Conservation (phyloP, 1,140 invertebrate genomes). For the Archivesica marissinica region DNA sequence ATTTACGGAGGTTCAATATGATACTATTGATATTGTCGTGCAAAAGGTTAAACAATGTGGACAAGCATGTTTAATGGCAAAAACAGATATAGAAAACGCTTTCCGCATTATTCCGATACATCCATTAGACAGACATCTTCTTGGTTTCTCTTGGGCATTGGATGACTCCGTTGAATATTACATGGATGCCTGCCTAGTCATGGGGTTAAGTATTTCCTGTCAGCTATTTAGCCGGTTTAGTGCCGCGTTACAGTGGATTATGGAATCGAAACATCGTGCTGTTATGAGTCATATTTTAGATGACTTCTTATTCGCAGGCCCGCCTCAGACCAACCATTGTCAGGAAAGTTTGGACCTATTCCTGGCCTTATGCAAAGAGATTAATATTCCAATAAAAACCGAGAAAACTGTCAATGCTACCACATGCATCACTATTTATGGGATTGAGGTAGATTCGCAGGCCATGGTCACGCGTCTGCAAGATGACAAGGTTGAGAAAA, state of each 20-base stretch:
- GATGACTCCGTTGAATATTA: background rate
- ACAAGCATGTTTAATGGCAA: constrained; percentile 19
- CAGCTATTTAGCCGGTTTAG: constrained; percentile 16
- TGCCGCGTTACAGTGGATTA: constrained; percentile 46
- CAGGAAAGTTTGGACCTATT: background rate
- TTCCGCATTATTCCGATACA: constrained; percentile 45
- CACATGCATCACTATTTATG: constrained; percentile 36
- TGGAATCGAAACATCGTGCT: constrained; percentile 35
- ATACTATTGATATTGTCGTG: constrained; percentile 27
- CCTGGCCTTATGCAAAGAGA: constrained; percentile 11
- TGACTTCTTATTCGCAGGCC: constrained; percentile 46
- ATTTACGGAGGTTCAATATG: constrained; percentile 17
- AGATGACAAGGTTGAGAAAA: background rate
- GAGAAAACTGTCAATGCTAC: constrained; percentile 3
- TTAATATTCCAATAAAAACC: constrained; percentile 33
- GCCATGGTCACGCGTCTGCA: background rate
- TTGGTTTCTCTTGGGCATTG: constrained; percentile 40
- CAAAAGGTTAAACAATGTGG: constrained; percentile 25
- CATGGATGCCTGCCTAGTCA: constrained; percentile 38
- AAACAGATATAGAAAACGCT: constrained; percentile 47
- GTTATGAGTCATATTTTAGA: constrained; percentile 38
- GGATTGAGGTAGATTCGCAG: constrained; percentile 17
- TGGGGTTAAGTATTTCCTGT: constrained; percentile 37
- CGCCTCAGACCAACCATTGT: background rate
- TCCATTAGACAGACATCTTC: constrained; percentile 11